phyloP scores from a whole-genome alignment of 2,113 vertebrate species.

The Phalacrocorax carbo region DNA sequence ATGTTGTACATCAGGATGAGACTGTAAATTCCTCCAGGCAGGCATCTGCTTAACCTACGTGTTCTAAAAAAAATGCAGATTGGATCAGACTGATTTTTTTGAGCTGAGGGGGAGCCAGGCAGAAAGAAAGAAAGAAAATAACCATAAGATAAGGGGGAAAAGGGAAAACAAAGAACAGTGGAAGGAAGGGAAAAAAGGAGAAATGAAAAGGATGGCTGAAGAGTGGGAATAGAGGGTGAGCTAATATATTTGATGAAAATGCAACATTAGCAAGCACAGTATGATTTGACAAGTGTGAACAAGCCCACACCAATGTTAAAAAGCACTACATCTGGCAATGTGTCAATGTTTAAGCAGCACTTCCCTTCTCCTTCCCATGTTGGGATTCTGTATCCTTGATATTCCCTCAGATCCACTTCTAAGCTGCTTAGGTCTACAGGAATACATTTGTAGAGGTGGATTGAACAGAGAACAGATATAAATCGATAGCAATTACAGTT shows the following conservation, averaged over 20 bases:
- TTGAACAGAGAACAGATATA: conserved; percentile 18
- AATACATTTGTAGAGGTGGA: neutral
- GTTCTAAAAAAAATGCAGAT: conserved; percentile 9
- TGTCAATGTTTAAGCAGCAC: conserved; percentile 56
- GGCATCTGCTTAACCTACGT: conserved; percentile 41
- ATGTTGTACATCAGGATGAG: conserved; percentile 5
- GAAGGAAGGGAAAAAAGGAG: neutral
- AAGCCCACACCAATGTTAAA: conserved; percentile 61
- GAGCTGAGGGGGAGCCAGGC: neutral
- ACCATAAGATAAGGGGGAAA: neutral
- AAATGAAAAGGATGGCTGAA: neutral
- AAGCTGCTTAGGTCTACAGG: conserved; percentile 5
- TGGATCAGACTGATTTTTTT: conserved; percentile 10
- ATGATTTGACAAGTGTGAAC: conserved; percentile 71
- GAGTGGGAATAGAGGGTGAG: neutral
- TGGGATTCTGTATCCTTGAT: conserved; percentile 44
- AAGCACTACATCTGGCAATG: conserved; percentile 67
- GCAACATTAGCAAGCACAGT: conserved; percentile 54
- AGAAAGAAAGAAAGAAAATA: neutral
- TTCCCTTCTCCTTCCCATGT: conserved; percentile 43
- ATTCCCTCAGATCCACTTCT: conserved; percentile 34
- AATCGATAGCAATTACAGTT: conserved; percentile 34
- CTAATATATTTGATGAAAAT: conserved; percentile 49
- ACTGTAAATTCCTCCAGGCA: conserved; percentile 30
- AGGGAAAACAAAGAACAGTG: neutral